Evolutionary conservation across 2,888 invertebrate species (phyloP), one percentile per base, ranked within the genome.

Genomic region (Aethes cnicana): DNA sequence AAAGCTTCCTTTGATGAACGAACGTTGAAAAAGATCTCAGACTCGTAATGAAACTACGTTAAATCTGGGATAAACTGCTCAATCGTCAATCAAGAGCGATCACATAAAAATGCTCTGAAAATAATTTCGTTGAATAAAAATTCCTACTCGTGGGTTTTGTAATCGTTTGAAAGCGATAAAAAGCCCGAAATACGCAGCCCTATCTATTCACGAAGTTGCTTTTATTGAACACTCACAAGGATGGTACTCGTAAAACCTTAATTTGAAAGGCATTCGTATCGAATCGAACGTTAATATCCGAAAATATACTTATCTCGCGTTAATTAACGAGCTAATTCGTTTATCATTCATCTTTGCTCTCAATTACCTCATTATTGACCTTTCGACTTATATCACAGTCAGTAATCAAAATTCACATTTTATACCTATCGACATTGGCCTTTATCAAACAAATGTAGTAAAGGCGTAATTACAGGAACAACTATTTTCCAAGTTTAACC

Each of bases 151-250:
- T 33, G 33, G 44, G 44, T 44, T 50, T 50, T 44, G 50, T 50
- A 50, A 50, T 50, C 50, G 50, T 44, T 32, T 21, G 50, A 25
- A 32, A 25, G 32, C 48, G 25, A 54, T 54, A 43, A 54, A 43
- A 48, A 20, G n/a, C 17, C 21, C 32, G 42, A 43, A 54, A 53
- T 42, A 47, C 28, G 36, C 39, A 52, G 46, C 47, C 41, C 50
- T 36, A 36, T 50, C 44, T 54, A 49, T 54, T 21, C 54, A 37
- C 43, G 47, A 26, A 20, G 35, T 21, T 21, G 39, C 25, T 53
- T 56, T 56, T 56, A 56, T 49, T 56, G 42, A 20, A 30, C 46
- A 53, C 48, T 49, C 47, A 41, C 44, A 49, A 39, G 36, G 37
- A 48, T 12, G 41, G 30, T 23, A 46, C 5, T 35, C 21, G 46